These are phyloP conservation scores for Pygoscelis adeliae DNA, from an alignment of 2,113 vertebrate genomes.

Conservation along the genomic window DNA sequence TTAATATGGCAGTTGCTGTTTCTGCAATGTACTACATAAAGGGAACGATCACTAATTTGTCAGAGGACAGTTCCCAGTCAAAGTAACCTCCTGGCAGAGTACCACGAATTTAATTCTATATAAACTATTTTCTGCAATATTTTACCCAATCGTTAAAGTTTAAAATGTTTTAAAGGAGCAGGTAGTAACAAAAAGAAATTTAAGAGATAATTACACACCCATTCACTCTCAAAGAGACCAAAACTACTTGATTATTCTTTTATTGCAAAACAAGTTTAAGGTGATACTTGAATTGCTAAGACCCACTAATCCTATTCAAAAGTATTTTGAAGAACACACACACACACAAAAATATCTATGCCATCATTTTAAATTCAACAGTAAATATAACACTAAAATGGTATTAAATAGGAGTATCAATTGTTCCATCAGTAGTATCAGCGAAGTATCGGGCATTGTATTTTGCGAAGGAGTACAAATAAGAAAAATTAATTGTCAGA, in stretches of 20 bases:
- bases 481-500: background rate
- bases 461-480: background rate
- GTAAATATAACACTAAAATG: background rate
- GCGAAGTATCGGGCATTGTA: background rate
- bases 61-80: slow-evolving; percentile 50
- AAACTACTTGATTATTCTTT: background rate
- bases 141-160: background rate
- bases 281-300: background rate
- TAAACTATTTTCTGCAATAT: background rate
- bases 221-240: background rate
- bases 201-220: background rate
- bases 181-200: background rate
- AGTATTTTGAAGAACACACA: background rate
- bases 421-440: background rate
- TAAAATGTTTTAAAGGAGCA: background rate
- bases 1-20: slow-evolving; percentile 61
- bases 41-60: slow-evolving; percentile 45
- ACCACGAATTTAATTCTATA: slow-evolving; percentile 10
- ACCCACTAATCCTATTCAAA: background rate
- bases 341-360: no score
- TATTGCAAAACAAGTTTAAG: background rate
- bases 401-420: background rate
- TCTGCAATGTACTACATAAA: slow-evolving; percentile 34
- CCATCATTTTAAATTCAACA: background rate
- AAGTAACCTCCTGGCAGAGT: slow-evolving; percentile 40